phyloP scores from a whole-genome alignment of 2,888 invertebrate genomes.

The Hemicrepidius hirtus region DNA sequence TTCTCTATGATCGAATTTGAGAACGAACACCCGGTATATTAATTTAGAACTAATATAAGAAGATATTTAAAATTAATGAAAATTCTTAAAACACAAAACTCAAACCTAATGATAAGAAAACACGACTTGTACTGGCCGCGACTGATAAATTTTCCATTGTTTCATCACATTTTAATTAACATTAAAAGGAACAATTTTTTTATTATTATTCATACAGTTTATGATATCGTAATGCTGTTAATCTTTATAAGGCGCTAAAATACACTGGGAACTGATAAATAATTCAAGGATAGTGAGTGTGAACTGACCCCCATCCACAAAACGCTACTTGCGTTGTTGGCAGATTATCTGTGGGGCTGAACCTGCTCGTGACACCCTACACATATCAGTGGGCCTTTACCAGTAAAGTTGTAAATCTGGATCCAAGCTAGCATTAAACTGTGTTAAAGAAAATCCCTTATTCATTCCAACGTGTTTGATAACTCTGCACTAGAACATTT shows the following conservation, averaged over 20 bases:
- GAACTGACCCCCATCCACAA: background rate
- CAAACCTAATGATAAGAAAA: background rate
- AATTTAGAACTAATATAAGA: too few species aligned
- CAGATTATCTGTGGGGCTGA: conserved; percentile 7
- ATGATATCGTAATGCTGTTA: conserved; percentile 1
- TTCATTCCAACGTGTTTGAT: too few species aligned
- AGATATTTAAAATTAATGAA: background rate
- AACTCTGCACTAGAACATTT: too few species aligned
- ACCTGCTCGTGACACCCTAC: conserved; percentile 4
- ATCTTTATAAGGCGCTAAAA: conserved; percentile 6
- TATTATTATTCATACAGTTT: conserved; percentile 21
- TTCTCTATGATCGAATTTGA: too few species aligned
- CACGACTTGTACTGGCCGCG: background rate
- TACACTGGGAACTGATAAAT: conserved; percentile 7
- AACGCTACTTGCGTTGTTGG: conserved; percentile 4
- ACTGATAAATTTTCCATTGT: conserved; percentile 4
- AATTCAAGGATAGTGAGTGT: conserved; percentile 16
- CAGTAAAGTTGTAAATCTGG: conserved; percentile 4
- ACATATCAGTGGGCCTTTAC: conserved; percentile 15
- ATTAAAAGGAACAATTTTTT: background rate
- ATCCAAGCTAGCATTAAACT: background rate
- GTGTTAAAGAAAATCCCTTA: too few species aligned
- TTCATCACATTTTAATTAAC: conserved; percentile 15
- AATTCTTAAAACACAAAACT: background rate
- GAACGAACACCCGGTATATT: too few species aligned